Base-by-base conservation (phyloP, 2,888 invertebrate species). In the Cactoblastis cactorum region DNA sequence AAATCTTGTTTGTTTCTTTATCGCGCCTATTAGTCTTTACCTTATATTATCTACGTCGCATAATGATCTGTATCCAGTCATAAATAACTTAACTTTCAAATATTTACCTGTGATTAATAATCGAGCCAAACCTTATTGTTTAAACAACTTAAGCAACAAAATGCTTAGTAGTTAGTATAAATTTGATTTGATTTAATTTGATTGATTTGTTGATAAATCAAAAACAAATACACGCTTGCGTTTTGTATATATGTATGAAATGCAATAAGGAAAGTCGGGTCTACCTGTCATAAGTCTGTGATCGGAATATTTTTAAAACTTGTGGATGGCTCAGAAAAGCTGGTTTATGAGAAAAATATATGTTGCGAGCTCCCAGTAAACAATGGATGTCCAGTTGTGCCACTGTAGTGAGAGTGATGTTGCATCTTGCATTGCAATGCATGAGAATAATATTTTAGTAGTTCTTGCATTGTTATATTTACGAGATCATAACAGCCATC, bases 81-180 rank as follows among this genome's bases (percentile, higher is more conserved):
- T 43, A 43, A 43, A 28, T 43, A 43, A 43, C 28, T 15, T 22
- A 5, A 8, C 28, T 28, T 43, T 43, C 43, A 43, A 43, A 43
- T 43, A 43, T 28, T 43, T n/a, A 43, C 28, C 43, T 15, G 28
- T 24, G 14, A 43, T 43, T 43, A 43, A 43, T 43, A 12, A 24
- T n/a, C 24, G 14, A 28, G 24, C 24, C 15, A 5, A 39, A 4
- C 14, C 17, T 17, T 35, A 15, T 15, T 34, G 34, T 34, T 34
- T 12, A 24, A 9, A 4, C 14, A 37, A 37, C 14, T 15, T 32
- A 28, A 43, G 22, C 22, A 22, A 22, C 9, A 4, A 9, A 22
- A 19, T 14, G 12, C 22, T 4, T 22, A 12, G 39, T 6, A 22
- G 22, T 22, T 39, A 38, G 22, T 39, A 22, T 12, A 38, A 43